These are phyloP conservation scores for Aphelenchoides fujianensis DNA, from an alignment of 1,140 invertebrate genomes.

Conservation along the genomic window DNA sequence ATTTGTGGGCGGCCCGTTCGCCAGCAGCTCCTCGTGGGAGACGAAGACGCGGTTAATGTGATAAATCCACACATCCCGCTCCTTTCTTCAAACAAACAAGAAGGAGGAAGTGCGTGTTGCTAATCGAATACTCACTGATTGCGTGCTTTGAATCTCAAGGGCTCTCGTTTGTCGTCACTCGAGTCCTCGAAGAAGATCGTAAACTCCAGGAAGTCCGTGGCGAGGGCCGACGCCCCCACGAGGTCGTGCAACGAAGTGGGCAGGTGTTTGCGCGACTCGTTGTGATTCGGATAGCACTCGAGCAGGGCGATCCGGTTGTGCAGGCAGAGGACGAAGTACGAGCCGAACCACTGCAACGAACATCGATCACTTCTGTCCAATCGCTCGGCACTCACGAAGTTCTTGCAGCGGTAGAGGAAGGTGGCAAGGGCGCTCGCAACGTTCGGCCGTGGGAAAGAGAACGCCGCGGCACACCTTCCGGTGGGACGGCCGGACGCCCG, in stretches of 20 bases:
- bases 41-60: too few relatives aligned
- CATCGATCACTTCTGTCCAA: too few relatives aligned
- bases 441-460: too few relatives aligned
- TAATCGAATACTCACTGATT: background rate
- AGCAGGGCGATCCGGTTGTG: background rate
- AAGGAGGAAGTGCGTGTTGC: background rate
- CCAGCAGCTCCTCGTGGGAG: too few relatives aligned
- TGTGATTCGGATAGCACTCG: background rate
- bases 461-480: too few relatives aligned
- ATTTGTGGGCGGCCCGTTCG: too few relatives aligned
- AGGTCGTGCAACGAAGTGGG: background rate
- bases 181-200: background rate
- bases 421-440: too few relatives aligned
- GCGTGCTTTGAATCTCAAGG: background rate
- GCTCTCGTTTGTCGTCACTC: background rate
- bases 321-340: background rate
- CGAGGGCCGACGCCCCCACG: background rate
- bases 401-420: too few relatives aligned
- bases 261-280: background rate
- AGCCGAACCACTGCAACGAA: background rate
- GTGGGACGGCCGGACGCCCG: too few relatives aligned
- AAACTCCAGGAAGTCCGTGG: background rate
- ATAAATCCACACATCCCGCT: background rate
- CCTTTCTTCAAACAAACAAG: background rate
- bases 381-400: too few relatives aligned